phyloP scores from a whole-genome alignment of 2,888 invertebrate species.

The Heliconius erato region DNA sequence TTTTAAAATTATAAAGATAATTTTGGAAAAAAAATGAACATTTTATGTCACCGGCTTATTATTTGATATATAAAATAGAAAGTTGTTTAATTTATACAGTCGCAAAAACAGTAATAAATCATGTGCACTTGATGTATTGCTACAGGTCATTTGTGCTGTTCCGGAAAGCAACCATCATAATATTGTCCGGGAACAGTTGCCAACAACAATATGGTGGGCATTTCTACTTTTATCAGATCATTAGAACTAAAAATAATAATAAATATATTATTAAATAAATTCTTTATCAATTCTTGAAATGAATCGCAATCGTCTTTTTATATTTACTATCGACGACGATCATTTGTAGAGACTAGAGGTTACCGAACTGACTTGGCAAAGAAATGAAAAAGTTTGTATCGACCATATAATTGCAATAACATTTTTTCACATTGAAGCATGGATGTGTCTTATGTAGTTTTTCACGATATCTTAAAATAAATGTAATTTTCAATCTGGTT shows the following conservation, averaged over 20 bases:
- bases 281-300: background rate
- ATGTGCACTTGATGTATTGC: constrained; percentile 57
- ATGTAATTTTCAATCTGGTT: background rate
- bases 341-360: background rate
- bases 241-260: constrained; percentile 9
- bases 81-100: constrained; percentile 29
- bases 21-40: too few relatives aligned
- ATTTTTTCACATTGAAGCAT: background rate
- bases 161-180: constrained; percentile 56
- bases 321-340: constrained; percentile 1
- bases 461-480: background rate
- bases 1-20: background rate
- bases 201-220: constrained; percentile 72
- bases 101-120: constrained; percentile 43
- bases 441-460: background rate
- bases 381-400: background rate
- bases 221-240: constrained; percentile 51
- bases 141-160: constrained; percentile 57
- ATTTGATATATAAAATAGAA: constrained; percentile 10
- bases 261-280: background rate
- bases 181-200: constrained; percentile 59
- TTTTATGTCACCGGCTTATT: too few relatives aligned
- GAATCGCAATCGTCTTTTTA: background rate
- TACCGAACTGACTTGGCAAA: constrained; percentile 14
- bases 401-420: background rate